A percentile compares a stretch with the other conserved stretches of the same genome.
These are phyloP conservation scores for Gila orcuttii DNA, from an alignment of 2,113 vertebrate genomes.

Conservation along the genomic window DNA sequence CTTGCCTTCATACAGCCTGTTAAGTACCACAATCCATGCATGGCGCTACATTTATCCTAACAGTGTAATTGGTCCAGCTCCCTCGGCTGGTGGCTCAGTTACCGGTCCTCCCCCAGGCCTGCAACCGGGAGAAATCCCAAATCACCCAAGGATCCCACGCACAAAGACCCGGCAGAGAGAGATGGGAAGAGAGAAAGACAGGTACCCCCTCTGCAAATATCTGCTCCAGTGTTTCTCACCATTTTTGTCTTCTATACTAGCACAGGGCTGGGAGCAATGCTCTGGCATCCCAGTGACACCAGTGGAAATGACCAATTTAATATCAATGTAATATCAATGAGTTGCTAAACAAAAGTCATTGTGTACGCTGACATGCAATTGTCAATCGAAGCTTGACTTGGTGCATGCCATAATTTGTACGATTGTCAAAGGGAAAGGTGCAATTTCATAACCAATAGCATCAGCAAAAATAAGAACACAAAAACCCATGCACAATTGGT, in stretches of 20 bases:
- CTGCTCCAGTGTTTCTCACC: not conserved
- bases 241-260: not conserved
- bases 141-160: slow-evolving; percentile 73
- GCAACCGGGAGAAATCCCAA: slow-evolving; percentile 79
- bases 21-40: slow-evolving; percentile 84
- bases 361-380: not conserved
- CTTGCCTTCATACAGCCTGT: slow-evolving; percentile 75
- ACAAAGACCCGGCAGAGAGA: slow-evolving; percentile 61
- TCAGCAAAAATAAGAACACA: too few species aligned
- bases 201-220: slow-evolving; percentile 26
- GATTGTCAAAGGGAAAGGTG: not conserved
- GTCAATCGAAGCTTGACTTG: not conserved
- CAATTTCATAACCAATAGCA: not conserved
- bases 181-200: slow-evolving; percentile 41
- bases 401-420: not conserved
- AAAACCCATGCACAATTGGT: not conserved
- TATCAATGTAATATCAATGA: not conserved
- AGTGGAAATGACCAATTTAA: not conserved
- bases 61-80: slow-evolving; percentile 85
- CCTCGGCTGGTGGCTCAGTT: slow-evolving; percentile 80
- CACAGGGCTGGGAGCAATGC: not conserved
- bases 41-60: slow-evolving; percentile 81
- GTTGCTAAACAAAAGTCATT: not conserved
- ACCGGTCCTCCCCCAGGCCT: slow-evolving; percentile 75
- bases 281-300: not conserved